Conservation (phyloP, 2,797 vertebrate genomes). For the Serranus cabrilla region DNA sequence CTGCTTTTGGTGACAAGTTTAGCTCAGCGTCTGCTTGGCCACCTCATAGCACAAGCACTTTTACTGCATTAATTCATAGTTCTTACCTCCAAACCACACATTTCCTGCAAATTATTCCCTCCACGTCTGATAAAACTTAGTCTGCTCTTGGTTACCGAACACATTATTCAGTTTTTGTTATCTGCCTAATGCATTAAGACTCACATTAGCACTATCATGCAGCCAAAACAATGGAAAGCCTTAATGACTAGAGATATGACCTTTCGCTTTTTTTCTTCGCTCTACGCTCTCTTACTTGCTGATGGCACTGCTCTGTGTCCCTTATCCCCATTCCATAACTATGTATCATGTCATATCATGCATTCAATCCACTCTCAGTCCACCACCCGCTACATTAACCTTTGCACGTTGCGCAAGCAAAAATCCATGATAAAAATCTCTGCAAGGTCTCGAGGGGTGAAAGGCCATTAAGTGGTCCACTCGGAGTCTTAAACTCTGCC, state of each 20-base stretch:
- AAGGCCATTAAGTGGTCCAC: constrained; percentile 60
- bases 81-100: constrained; percentile 24
- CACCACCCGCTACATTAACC: constrained; percentile 71
- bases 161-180: constrained; percentile 49
- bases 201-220: constrained; percentile 45
- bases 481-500: constrained; percentile 54
- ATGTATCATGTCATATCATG: constrained; percentile 52
- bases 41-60: constrained; percentile 17
- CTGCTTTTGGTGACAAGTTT: constrained; percentile 17
- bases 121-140: constrained; percentile 26
- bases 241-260: constrained; percentile 53
- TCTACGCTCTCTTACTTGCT: constrained; percentile 15
- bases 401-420: constrained; percentile 63
- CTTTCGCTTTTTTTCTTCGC: constrained; percentile 35
- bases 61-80: constrained; percentile 26
- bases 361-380: constrained; percentile 43
- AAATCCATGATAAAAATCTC: constrained; percentile 53
- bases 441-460: constrained; percentile 46
- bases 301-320: constrained; percentile 27
- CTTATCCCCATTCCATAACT: constrained; percentile 56
- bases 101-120: constrained; percentile 22
- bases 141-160: constrained; percentile 41
- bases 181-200: constrained; percentile 38
- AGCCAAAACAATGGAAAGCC: constrained; percentile 47
- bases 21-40: constrained; percentile 12